Conservation (phyloP, 2,888 invertebrate genomes). For the Gnatocerus cornutus region DNA sequence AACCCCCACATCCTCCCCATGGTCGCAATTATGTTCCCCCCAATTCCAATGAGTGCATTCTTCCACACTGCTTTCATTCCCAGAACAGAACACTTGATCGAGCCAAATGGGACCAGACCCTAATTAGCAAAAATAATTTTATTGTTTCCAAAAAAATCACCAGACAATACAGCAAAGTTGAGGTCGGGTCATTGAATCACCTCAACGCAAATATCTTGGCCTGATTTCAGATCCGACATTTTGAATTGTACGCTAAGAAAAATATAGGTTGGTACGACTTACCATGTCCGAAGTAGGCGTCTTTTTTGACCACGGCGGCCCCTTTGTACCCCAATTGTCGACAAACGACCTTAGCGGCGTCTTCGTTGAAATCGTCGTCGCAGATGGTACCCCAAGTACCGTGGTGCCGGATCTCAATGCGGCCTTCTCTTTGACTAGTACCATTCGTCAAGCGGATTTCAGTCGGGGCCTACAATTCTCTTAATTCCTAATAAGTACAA, state of each 20-base stretch:
- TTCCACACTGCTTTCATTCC: conserved; percentile 78
- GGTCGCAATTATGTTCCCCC: conserved; percentile 82
- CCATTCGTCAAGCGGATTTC: conserved; percentile 78
- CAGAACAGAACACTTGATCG: conserved; percentile 80
- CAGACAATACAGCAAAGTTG: no score
- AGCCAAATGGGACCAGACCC: conserved; percentile 81
- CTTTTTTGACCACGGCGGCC: conserved; percentile 71
- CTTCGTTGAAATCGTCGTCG: conserved; percentile 82
- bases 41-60: conserved; percentile 79
- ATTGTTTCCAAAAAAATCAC: no score
- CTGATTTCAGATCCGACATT: no score
- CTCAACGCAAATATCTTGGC: no score
- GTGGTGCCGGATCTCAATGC: conserved; percentile 80
- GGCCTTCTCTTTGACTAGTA: conserved; percentile 74
- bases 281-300: conserved; percentile 74
- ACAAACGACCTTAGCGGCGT: conserved; percentile 79
- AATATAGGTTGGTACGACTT: conserved; percentile 20
- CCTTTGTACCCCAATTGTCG: conserved; percentile 75
- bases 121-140: conserved; percentile 42
- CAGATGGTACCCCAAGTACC: conserved; percentile 86
- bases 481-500: not conserved
- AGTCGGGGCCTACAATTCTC: conserved; percentile 70
- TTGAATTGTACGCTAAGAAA: no score
- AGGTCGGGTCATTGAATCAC: no score
- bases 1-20: conserved; percentile 80